Conservation (phyloP, 2,797 vertebrate species). For the Bovichtus variegatus region DNA sequence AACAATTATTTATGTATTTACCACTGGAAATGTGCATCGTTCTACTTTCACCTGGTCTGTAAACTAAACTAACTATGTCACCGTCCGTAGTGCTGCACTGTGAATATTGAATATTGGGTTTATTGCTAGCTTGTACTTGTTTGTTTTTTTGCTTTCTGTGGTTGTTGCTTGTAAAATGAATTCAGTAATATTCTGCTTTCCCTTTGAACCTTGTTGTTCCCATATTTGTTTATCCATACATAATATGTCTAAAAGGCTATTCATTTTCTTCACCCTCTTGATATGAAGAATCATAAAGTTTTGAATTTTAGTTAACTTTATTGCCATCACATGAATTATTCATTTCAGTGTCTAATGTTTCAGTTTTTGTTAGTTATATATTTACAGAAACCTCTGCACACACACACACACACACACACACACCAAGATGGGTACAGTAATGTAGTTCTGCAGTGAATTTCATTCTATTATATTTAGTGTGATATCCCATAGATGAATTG, state of each 20-base stretch:
- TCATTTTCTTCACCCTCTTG: neutral
- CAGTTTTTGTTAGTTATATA: too few relatives aligned
- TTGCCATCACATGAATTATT: too few relatives aligned
- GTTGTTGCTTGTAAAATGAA: neutral
- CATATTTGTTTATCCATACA: neutral
- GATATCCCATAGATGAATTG: too few relatives aligned
- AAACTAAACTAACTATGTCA: neutral
- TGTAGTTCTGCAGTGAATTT: too few relatives aligned
- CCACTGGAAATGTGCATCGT: neutral
- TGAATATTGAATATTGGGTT: neutral
- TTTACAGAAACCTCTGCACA: too few relatives aligned
- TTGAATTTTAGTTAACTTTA: neutral
- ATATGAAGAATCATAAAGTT: neutral
- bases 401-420: too few relatives aligned
- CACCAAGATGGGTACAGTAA: too few relatives aligned
- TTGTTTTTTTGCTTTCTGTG: neutral
- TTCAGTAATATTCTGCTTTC: neutral
- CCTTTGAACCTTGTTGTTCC: neutral
- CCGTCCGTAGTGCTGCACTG: neutral
- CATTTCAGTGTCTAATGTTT: too few relatives aligned
- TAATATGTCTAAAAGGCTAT: neutral
- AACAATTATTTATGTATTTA: neutral
- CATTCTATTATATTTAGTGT: too few relatives aligned
- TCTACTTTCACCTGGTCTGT: neutral
- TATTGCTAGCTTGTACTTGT: neutral